phyloP scores from a whole-genome alignment of 2,113 vertebrate species.

The Psophia crepitans region DNA sequence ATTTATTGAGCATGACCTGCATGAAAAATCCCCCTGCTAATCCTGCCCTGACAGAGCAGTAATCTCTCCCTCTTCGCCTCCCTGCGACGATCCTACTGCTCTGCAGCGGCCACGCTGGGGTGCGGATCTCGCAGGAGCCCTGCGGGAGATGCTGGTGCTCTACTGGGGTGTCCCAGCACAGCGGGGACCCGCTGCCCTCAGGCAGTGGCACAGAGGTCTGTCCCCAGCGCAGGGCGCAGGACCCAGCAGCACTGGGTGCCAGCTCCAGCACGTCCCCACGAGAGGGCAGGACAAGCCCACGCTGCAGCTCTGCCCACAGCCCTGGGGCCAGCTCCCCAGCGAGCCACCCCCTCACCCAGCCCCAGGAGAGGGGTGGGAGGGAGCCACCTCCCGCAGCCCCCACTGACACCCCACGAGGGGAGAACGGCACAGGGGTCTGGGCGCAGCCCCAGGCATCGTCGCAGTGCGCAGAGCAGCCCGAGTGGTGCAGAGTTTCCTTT shows the following conservation, averaged over 20 bases:
- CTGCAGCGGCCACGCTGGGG: constrained; percentile 62
- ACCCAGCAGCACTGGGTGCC: too few species aligned
- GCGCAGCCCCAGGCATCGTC: neutral
- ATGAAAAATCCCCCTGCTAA: neutral
- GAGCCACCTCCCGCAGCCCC: too few species aligned
- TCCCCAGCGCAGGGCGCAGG: neutral
- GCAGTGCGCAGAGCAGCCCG: too few species aligned
- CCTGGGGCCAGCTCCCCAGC: too few species aligned
- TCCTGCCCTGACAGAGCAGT: neutral
- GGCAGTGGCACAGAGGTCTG: too few species aligned
- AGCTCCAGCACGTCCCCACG: neutral
- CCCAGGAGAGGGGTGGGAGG: neutral
- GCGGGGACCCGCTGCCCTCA: rapidly evolving
- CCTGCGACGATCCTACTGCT: neutral
- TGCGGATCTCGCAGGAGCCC: constrained; percentile 72
- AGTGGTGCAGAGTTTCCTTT: neutral
- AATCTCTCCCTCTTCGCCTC: neutral
- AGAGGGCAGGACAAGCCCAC: neutral
- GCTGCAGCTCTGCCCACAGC: neutral
- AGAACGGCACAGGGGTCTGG: rapidly evolving
- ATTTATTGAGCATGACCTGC: neutral
- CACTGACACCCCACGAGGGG: rapidly evolving
- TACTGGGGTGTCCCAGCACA: constrained; percentile 49
- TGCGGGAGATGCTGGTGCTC: constrained; percentile 82
- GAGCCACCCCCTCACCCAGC: neutral